Percentiles rank a stretch among this genome's conserved stretches.
Evolutionary conservation across 2,888 invertebrate genomes (phyloP).

Genomic region (Tinea pellionella): DNA sequence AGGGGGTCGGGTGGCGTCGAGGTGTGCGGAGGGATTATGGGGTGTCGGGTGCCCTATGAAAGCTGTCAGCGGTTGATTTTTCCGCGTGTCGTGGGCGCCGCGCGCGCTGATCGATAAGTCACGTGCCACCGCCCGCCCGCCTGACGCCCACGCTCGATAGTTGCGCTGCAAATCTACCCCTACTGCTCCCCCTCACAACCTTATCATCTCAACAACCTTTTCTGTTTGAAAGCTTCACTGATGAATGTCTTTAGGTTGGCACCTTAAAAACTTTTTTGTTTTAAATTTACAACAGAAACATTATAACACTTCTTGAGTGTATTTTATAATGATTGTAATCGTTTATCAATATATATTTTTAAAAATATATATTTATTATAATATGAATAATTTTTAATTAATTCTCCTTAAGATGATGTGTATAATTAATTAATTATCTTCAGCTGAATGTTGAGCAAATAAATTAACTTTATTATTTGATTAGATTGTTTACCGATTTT

Average conservation of each 20-base stretch:
- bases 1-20: conserved; percentile 38
- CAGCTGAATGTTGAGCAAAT: too few species aligned
- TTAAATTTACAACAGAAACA: too few species aligned
- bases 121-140: conserved; percentile 40
- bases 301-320: too few species aligned
- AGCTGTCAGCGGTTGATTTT: conserved; percentile 70
- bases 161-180: conserved; percentile 58
- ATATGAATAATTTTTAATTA: too few species aligned
- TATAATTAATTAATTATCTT: too few species aligned
- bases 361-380: too few species aligned
- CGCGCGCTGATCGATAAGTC: conserved; percentile 65
- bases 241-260: neutral
- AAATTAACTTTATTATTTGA: too few species aligned
- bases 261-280: neutral
- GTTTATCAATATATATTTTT: too few species aligned
- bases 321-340: too few species aligned
- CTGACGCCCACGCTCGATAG: conserved; percentile 46
- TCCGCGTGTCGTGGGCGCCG: conserved; percentile 65
- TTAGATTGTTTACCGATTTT: too few species aligned
- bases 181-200: conserved; percentile 30
- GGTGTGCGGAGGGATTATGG: conserved; percentile 21
- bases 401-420: too few species aligned
- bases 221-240: neutral
- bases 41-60: conserved; percentile 51
- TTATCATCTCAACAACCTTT: conserved; percentile 7